Conservation (phyloP, 2,888 invertebrate genomes). For the Scaptomyza flava region DNA sequence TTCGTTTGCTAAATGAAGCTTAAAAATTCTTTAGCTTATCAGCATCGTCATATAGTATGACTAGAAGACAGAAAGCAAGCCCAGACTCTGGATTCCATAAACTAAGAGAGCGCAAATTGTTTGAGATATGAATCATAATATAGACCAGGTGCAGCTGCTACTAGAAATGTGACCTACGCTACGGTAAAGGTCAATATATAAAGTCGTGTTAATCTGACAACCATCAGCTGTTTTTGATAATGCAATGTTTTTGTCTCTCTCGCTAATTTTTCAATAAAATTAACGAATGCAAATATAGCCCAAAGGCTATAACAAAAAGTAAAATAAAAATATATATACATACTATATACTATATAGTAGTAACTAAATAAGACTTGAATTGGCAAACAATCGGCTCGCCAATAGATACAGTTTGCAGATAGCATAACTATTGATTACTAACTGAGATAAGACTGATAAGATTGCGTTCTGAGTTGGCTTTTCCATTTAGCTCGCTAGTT, state of each 20-base stretch:
- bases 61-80: conserved; percentile 1
- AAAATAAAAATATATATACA: not conserved
- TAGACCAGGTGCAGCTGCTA: conserved; percentile 9
- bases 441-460: conserved; percentile 58
- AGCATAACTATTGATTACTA: conserved; percentile 47
- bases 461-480: conserved; percentile 34
- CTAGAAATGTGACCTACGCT: not conserved
- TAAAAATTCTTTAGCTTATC: conserved; percentile 45
- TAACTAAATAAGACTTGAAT: conserved; percentile 18
- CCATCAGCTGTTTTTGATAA: not conserved
- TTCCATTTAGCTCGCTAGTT: not conserved
- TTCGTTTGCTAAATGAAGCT: conserved; percentile 7
- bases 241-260: not conserved
- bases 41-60: conserved; percentile 44
- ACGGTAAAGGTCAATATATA: not conserved
- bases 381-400: conserved; percentile 26
- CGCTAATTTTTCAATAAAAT: too few species aligned
- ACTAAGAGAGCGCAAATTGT: conserved; percentile 27
- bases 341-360: conserved; percentile 1
- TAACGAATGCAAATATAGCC: too few species aligned
- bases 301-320: too few species aligned
- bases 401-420: conserved; percentile 13
- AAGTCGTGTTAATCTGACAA: too few species aligned
- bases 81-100: conserved; percentile 26
- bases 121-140: conserved; percentile 45